Conservation (phyloP, 1,140 invertebrate genomes). For the Cataglyphis hispanica region DNA sequence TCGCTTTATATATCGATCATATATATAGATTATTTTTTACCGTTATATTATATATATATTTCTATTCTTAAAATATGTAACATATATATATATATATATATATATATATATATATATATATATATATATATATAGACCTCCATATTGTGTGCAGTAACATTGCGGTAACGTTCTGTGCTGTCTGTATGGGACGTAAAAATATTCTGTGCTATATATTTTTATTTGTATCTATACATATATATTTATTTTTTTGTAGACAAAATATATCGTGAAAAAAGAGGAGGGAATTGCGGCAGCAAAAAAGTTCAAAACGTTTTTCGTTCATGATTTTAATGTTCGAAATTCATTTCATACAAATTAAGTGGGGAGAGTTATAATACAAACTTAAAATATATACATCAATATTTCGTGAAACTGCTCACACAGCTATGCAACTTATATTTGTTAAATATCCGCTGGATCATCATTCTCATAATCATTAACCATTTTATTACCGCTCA, state of each 20-base stretch:
- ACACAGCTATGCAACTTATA: constrained; percentile 81
- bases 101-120: no score
- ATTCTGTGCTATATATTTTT: background rate
- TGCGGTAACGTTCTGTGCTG: no score
- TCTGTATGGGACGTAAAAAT: no score
- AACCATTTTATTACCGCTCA: constrained; percentile 31
- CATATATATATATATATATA: no score
- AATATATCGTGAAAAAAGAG: background rate
- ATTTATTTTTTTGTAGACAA: background rate
- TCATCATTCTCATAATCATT: constrained; percentile 76
- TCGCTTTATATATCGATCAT: no score
- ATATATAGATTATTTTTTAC: no score
- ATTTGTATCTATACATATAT: background rate
- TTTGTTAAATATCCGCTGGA: constrained; percentile 79
- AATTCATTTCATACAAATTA: constrained; percentile 86
- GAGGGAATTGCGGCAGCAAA: background rate
- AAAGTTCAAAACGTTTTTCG: constrained; percentile 50
- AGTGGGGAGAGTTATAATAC: constrained; percentile 84
- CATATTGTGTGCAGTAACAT: no score
- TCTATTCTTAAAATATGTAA: no score
- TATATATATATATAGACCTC: no score
- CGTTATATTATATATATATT: no score
- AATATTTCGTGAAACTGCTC: constrained; percentile 83
- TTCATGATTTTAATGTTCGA: constrained; percentile 84
- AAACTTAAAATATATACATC: constrained; percentile 86